These are phyloP conservation scores for Adelges cooleyi DNA, from an alignment of 1,140 invertebrate genomes.

Conservation along the genomic window DNA sequence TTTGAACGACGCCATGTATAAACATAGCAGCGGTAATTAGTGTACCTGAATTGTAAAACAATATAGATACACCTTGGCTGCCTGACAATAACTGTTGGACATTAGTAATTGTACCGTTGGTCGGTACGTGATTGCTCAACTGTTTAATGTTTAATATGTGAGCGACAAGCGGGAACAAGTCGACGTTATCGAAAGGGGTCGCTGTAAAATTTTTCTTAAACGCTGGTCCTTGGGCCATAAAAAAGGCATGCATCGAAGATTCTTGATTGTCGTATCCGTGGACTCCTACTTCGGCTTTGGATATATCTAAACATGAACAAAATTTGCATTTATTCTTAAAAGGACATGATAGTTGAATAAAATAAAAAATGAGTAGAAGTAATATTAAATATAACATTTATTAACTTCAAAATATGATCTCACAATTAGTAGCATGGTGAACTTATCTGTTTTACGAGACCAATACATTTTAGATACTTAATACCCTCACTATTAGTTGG, in stretches of 20 bases:
- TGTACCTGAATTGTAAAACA: no score
- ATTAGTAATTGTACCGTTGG: neutral
- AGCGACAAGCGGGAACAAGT: slow-evolving; percentile 52
- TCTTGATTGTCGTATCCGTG: slow-evolving; percentile 55
- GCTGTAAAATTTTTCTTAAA: slow-evolving; percentile 43
- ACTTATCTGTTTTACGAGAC: no score
- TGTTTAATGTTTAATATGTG: slow-evolving; percentile 21
- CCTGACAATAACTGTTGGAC: neutral
- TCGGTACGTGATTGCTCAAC: neutral
- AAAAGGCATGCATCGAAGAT: slow-evolving; percentile 52
- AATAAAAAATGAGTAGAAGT: neutral
- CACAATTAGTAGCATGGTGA: no score
- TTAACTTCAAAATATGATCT: no score
- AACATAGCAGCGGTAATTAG: no score
- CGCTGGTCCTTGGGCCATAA: slow-evolving; percentile 54
- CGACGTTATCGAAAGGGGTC: slow-evolving; percentile 49
- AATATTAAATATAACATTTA: no score
- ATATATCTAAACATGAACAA: neutral
- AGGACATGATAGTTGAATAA: neutral
- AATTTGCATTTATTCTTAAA: neutral
- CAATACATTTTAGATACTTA: no score
- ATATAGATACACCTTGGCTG: slow-evolving; percentile 24
- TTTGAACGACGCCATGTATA: no score
- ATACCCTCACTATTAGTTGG: no score
- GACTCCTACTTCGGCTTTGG: slow-evolving; percentile 39